Conservation (phyloP, 2,797 vertebrate species). For the Botia kubotai region DNA sequence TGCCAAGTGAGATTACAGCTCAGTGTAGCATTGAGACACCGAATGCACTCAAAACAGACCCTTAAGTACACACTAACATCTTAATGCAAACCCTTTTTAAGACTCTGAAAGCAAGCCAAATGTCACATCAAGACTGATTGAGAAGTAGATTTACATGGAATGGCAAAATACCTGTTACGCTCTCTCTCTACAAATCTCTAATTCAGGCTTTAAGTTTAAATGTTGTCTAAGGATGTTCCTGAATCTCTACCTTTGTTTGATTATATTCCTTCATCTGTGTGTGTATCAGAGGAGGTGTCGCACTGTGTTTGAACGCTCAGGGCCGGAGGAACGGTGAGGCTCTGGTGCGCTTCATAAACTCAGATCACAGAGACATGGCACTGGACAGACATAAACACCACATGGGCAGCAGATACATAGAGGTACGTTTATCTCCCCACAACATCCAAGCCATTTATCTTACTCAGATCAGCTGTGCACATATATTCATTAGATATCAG, state of each 20-base stretch:
- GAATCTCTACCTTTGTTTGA: conserved; percentile 7
- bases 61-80: conserved; percentile 36
- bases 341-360: conserved; percentile 89
- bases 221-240: background rate
- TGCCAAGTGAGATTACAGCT: conserved; percentile 83
- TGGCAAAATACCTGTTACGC: too few relatives aligned
- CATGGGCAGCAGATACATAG: conserved; percentile 96
- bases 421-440: conserved; percentile 75
- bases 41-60: conserved; percentile 19
- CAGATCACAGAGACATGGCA: conserved; percentile 92
- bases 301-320: conserved; percentile 93
- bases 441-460: background rate
- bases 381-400: conserved; percentile 96
- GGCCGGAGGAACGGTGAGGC: conserved; percentile 95
- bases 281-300: conserved; percentile 88
- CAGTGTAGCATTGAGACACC: conserved; percentile 8
- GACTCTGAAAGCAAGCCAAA: conserved; percentile 18
- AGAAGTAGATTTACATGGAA: background rate
- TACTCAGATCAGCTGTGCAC: background rate
- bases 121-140: conserved; percentile 4
- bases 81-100: conserved; percentile 34
- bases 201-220: background rate
- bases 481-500: background rate
- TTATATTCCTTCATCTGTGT: conserved; percentile 33
- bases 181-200: too few relatives aligned